These are phyloP conservation scores for Pelvicachromis taeniatus DNA, from an alignment of 2,113 vertebrate species.

Conservation along the genomic window DNA sequence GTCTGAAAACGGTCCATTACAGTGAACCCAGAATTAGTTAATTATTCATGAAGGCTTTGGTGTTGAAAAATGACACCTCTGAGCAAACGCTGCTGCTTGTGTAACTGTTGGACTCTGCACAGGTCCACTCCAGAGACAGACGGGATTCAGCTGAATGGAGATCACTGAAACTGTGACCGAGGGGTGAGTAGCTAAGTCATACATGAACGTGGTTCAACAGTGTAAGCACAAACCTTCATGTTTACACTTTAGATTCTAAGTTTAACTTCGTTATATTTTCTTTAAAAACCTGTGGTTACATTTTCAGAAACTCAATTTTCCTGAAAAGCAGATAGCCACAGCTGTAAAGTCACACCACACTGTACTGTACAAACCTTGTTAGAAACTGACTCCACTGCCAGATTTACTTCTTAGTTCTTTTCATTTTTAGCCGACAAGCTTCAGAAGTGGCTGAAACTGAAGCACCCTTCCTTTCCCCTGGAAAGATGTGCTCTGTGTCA, in stretches of 20 bases:
- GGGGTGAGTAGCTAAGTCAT: not conserved
- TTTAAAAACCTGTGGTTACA: not conserved
- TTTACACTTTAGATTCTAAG: not conserved
- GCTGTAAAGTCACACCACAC: not conserved
- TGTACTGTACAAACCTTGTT: conserved; percentile 67
- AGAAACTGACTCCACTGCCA: conserved; percentile 81
- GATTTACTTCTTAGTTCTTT: conserved; percentile 69
- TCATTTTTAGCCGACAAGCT: conserved; percentile 74
- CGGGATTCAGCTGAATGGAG: conserved; percentile 48
- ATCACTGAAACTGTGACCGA: conserved; percentile 28
- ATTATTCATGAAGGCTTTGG: not conserved
- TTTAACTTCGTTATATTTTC: not conserved
- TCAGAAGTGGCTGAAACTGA: conserved; percentile 71
- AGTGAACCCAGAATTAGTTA: not conserved
- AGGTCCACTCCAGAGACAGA: not conserved
- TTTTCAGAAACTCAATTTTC: not conserved
- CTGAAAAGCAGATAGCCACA: not conserved
- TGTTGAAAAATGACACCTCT: not conserved
- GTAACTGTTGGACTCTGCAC: not conserved
- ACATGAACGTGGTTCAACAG: not conserved
- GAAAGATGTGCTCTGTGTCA: not conserved
- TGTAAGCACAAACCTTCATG: not conserved
- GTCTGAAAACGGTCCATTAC: not conserved
- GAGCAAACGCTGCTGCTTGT: not conserved
- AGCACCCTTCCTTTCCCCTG: conserved; percentile 20